A percentile compares a stretch with the other conserved stretches of the same genome.
Evolutionary conservation across 1,140 invertebrate genomes (phyloP).

Genomic region (Oreohelix idahoensis): DNA sequence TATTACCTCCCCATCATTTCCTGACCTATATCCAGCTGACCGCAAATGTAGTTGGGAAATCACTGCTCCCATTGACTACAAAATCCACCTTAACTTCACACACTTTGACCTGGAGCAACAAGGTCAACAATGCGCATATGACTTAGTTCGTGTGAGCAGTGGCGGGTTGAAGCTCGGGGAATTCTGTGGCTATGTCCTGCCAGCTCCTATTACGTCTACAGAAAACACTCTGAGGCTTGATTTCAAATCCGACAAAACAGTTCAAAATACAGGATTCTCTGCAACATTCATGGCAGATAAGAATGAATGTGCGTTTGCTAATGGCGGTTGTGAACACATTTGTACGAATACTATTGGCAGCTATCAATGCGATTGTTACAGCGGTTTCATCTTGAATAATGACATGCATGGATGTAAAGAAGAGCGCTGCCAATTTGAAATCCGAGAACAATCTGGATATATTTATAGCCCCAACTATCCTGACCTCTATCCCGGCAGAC

Average conservation of each 20-base stretch:
- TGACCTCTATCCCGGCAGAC: constrained; percentile 91
- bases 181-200: constrained; percentile 85
- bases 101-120: constrained; percentile 98
- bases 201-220: constrained; percentile 90
- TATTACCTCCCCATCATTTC: constrained; percentile 95
- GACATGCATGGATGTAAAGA: constrained; percentile 97
- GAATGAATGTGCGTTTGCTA: constrained; percentile 95
- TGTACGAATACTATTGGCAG: constrained; percentile 96
- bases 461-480: constrained; percentile 96
- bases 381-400: constrained; percentile 94
- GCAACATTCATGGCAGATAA: constrained; percentile 95
- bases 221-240: constrained; percentile 88
- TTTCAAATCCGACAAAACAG: constrained; percentile 93
- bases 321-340: constrained; percentile 97
- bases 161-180: constrained; percentile 76
- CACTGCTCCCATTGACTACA: constrained; percentile 89
- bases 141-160: constrained; percentile 90
- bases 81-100: constrained; percentile 97
- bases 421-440: constrained; percentile 79
- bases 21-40: constrained; percentile 92
- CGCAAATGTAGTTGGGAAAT: constrained; percentile 99
- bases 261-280: constrained; percentile 94
- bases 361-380: constrained; percentile 94
- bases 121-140: constrained; percentile 97
- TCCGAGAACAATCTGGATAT: constrained; percentile 77